These are phyloP conservation scores for Lepidurus couesii DNA, from an alignment of 1,140 invertebrate species.

Conservation along the genomic window DNA sequence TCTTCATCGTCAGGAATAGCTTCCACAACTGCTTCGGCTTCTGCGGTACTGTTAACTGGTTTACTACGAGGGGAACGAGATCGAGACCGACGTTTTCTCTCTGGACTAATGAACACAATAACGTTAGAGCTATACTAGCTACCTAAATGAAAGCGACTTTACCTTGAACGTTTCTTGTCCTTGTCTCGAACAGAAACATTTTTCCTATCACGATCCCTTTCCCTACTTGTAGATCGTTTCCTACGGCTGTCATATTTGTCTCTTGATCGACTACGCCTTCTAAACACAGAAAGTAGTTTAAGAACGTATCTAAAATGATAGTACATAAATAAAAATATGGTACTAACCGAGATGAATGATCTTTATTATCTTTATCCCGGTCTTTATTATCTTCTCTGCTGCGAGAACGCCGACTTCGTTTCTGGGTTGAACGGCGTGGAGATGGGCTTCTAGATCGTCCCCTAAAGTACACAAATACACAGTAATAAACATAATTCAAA, in stretches of 20 bases:
- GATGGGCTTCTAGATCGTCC: neutral
- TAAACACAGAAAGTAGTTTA: neutral
- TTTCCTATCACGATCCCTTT: constrained; percentile 2
- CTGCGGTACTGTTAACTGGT: neutral
- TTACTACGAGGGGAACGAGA: constrained; percentile 14
- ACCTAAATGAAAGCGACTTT: neutral
- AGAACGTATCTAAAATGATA: neutral
- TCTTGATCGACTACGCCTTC: constrained; percentile 24
- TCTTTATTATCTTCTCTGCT: constrained; percentile 1
- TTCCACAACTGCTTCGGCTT: constrained; percentile 11
- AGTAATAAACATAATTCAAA: too few relatives aligned
- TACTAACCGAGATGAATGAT: neutral
- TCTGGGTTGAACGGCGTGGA: neutral
- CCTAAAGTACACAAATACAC: neutral
- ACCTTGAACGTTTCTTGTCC: neutral
- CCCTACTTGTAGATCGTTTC: neutral
- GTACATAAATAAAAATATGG: neutral
- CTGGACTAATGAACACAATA: neutral
- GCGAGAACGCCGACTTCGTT: constrained; percentile 1
- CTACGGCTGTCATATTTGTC: constrained; percentile 3
- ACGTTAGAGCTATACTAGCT: neutral
- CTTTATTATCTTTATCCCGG: neutral
- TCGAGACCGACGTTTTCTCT: neutral
- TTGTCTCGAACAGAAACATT: neutral
- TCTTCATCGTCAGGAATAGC: neutral